Base-by-base conservation (phyloP, 2,888 invertebrate genomes). In the Enchytraeus crypticus region DNA sequence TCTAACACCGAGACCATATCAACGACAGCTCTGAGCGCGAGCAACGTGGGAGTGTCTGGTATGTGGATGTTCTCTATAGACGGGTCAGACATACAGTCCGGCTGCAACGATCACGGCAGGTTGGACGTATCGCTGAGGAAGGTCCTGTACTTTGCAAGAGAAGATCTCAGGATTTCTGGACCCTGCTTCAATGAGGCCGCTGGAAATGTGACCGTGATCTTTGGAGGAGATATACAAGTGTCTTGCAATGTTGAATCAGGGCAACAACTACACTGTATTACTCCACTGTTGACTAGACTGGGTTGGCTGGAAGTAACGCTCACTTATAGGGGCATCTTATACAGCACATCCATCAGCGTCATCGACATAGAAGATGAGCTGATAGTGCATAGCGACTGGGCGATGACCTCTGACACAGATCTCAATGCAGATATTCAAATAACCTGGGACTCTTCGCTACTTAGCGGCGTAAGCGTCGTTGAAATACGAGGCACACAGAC, bases 41-140 rank as follows among this genome's bases (percentile, higher is more conserved):
- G 55, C 32, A 60, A 60, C 27, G 49, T 55, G 14, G 55, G 47
- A n/a, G 23, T n/a, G 21, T 45, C 60, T 26, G 60, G 60, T 23
- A 46, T 55, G 34, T 60, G 60, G 60, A 54, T 60, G 33, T 60
- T 60, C 47, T 60, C 60, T 8, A 55, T 55, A 30, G 23, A 47
- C 21, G 38, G 55, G 18, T 46, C 29, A 8, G 53, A 60, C 18
- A 60, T 60, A 32, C 5, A n/a, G 14, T 30, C 26, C n/a, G 54
- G 29, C n/a, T 60, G 60, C 49, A 60, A 55, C 30, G 34, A 26
- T 4, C 5, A 33, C 2, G 49, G 55, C 3, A 8, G 46, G 3
- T 27, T 60, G 55, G 55, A 54, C 29, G 30, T 60, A 3, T 46
- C 38, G 29, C 60, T 55, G 11, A 55, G 29, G 18, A 60, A 55